Evolutionary conservation across 2,113 vertebrate species (phyloP), one percentile per base, ranked within the genome.

Genomic region (Lasiurus borealis): DNA sequence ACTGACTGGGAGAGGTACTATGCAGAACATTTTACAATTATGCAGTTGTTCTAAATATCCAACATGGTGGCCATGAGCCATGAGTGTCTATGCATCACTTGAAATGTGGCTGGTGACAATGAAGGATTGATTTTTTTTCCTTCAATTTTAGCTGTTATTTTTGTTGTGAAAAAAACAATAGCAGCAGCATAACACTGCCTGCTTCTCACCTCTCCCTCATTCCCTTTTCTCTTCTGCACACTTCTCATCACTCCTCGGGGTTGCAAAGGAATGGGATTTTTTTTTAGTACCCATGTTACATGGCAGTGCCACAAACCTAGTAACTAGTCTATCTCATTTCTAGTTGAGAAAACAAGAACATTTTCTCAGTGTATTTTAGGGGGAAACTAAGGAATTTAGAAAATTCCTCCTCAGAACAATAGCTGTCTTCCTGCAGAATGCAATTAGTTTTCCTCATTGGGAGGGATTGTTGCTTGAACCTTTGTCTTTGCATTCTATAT

Each of bases 371-470:
- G 69, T 85, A 95, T 96, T 97, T 96, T 86, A 95, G 27, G 64
- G 95, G 96, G 90, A 94, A 96, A 97, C 83, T 69, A 91, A 95
- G 82, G 91, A 95, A 96, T 96, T 90, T 93, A 72, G 52, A 92
- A 96, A 96, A 96, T 72, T 34, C 36, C 72, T 77, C 84, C 90
- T 89, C 29, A 69, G 84, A 95, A 97, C 92, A 97, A 95, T 94
- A 83, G 85, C 84, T 86, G 87, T 93, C 59, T 96, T 88, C 84
- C 3, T 1, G 71, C 66, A 88, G 69, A 89, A 78, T 44, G 57
- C 15, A 57, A 68, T 85, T 44, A 72, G 76, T 94, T 96, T 95
- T 71, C 73, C 50, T 34, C 2, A 0, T 36, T 48, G 50, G 92
- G 75, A 84, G 62, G 66, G 18, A 62, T 31, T 84, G n/a, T 50